Evolutionary conservation across 2,113 vertebrate species (phyloP).

Genomic region (Ptilorrhoa leucosticta): DNA sequence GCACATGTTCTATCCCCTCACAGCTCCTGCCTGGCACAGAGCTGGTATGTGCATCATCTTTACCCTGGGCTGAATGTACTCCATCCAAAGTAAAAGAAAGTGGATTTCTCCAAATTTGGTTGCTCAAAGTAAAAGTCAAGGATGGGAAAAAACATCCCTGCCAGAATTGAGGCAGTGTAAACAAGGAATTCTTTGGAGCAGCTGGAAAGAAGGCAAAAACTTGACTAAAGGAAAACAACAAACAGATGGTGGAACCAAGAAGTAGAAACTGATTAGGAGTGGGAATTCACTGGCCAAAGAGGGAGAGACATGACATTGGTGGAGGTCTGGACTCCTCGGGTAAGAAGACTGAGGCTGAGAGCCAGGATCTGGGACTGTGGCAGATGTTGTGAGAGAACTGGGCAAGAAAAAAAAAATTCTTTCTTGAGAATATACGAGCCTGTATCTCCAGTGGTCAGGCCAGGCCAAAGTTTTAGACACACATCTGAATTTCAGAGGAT

Average conservation of each 20-base stretch:
- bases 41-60: background rate
- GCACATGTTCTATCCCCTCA: background rate
- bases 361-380: background rate
- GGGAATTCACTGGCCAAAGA: background rate
- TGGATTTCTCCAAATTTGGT: background rate
- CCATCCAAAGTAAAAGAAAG: background rate
- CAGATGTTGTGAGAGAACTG: background rate
- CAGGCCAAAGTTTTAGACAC: background rate
- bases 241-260: background rate
- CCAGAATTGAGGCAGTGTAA: background rate
- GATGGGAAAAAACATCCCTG: background rate
- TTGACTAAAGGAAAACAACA: background rate
- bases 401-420: background rate
- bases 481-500: background rate
- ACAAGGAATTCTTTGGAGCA: background rate
- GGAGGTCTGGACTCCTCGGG: rapidly evolving
- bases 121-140: background rate
- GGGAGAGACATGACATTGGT: background rate
- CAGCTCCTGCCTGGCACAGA: background rate
- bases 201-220: background rate
- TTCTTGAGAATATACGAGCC: background rate
- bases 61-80: background rate
- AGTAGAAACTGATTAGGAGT: background rate
- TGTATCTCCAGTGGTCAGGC: background rate
- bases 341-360: background rate